These are phyloP conservation scores for Sialis fuliginosa DNA, from an alignment of 2,888 invertebrate species.

Conservation along the genomic window DNA sequence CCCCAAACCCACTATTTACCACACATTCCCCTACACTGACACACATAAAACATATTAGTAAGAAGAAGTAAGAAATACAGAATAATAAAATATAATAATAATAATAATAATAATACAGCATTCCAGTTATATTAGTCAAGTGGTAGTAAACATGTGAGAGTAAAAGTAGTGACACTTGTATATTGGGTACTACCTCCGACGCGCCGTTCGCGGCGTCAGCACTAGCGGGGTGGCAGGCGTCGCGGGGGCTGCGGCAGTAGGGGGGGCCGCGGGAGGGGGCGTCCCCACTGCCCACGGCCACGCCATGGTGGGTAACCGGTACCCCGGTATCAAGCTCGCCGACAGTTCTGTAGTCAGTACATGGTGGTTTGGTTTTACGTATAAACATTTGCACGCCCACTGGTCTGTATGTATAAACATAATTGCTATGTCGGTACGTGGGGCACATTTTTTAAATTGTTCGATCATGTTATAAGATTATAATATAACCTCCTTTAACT, in stretches of 20 bases:
- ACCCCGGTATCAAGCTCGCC: constrained; percentile 30
- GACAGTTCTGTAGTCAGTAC: constrained; percentile 15
- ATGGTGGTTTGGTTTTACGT: no score
- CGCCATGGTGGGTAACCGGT: constrained; percentile 58
- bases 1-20: no score
- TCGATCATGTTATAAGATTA: no score
- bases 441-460: no score
- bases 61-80: neutral
- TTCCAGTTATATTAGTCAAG: neutral
- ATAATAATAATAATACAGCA: neutral
- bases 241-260: constrained; percentile 36
- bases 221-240: constrained; percentile 35
- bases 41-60: constrained; percentile 6
- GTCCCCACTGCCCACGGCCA: constrained; percentile 59
- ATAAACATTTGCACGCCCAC: no score
- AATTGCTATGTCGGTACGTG: no score
- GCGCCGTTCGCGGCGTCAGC: constrained; percentile 48
- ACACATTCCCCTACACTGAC: no score
- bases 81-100: neutral
- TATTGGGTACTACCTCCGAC: constrained; percentile 41
- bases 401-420: no score
- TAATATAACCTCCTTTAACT: no score
- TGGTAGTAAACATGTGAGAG: neutral
- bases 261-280: constrained; percentile 28
- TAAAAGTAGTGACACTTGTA: neutral